Evolutionary conservation across 2,113 vertebrate genomes (phyloP).

Genomic region (Tor tambroides): DNA sequence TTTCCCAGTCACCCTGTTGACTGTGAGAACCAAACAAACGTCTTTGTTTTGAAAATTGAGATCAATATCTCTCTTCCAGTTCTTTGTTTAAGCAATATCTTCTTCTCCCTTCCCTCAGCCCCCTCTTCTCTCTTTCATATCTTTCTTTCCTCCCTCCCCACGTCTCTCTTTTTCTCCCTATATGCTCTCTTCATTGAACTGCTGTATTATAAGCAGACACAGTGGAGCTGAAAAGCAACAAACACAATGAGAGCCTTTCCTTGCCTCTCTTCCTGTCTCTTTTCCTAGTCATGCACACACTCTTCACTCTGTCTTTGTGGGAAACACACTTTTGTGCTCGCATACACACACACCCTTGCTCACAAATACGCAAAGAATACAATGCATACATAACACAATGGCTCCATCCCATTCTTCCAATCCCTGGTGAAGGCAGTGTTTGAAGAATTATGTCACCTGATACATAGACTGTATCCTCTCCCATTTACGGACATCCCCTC

Average conservation of each 20-base stretch:
- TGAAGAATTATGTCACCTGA: constrained; percentile 63
- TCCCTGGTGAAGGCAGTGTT: constrained; percentile 56
- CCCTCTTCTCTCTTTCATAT: constrained; percentile 29
- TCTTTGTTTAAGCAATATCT: constrained; percentile 54
- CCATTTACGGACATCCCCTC: constrained; percentile 48
- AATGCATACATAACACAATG: constrained; percentile 51
- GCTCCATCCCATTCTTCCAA: constrained; percentile 52
- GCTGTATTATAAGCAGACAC: constrained; percentile 46
- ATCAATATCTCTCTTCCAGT: constrained; percentile 56
- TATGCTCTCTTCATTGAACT: constrained; percentile 43
- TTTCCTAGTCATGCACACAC: constrained; percentile 61
- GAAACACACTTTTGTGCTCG: constrained; percentile 31
- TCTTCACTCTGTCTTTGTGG: constrained; percentile 13
- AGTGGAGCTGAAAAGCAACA: constrained; percentile 42
- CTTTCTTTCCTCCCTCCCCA: constrained; percentile 7
- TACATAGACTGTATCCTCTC: constrained; percentile 53
- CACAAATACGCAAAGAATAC: constrained; percentile 53
- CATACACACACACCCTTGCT: constrained; percentile 37
- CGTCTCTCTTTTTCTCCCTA: constrained; percentile 11
- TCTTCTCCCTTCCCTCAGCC: constrained; percentile 16
- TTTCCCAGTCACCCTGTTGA: constrained; percentile 17
- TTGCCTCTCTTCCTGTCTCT: constrained; percentile 61
- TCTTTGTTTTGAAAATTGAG: constrained; percentile 55
- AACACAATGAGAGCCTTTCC: constrained; percentile 54
- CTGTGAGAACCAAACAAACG: constrained; percentile 52